Base-by-base conservation (phyloP, 2,797 vertebrate genomes). In the Sebastes dallii region DNA sequence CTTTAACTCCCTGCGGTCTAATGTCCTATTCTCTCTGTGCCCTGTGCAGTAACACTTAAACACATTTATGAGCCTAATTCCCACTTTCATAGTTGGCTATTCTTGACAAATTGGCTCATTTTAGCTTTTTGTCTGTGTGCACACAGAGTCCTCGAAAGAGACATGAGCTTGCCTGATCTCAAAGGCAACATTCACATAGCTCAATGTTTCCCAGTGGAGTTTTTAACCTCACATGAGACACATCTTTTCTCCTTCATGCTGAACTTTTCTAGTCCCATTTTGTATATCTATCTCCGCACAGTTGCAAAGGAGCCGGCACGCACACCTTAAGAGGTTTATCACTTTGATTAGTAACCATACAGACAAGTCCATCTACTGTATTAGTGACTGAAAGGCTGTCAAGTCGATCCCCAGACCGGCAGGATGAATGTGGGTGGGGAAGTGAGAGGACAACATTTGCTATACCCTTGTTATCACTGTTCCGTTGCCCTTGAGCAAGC, bases 91-190 rank as follows among this genome's bases (percentile, higher is more conserved):
- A 69, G 74, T 62, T 54, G 54, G 27, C 59, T 52, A 32, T 72
- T 77, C 64, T 61, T 76, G 71, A 82, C 52, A 89, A 82, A 80
- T 2, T 16, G 59, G 50, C 65, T n/a, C 3, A 25, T 65, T 70
- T 52, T 3, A 8, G 7, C n/a, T 62, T 13, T 69, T 74, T 69
- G 64, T 80, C 8, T 66, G 29, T 56, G 46, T 42, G 67, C 36
- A 70, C 22, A 60, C 7, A 67, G 27, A 25, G 36, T 10, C 36
- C 32, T 67, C 9, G 3, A 30, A 70, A 20, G 6, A 73, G 59
- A 67, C 11, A 1, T 2, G 1, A 66, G 61, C 56, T 65, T 4
- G 3, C n/a, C 18, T 1, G 8, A 46, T 74, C 25, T 61, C 34
- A 27, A 9, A 59, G 24, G 52, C 30, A 27, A 59, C 54, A 16